Evolutionary conservation across 2,113 vertebrate genomes (phyloP).

Genomic region (Poeciliopsis occidentalis): DNA sequence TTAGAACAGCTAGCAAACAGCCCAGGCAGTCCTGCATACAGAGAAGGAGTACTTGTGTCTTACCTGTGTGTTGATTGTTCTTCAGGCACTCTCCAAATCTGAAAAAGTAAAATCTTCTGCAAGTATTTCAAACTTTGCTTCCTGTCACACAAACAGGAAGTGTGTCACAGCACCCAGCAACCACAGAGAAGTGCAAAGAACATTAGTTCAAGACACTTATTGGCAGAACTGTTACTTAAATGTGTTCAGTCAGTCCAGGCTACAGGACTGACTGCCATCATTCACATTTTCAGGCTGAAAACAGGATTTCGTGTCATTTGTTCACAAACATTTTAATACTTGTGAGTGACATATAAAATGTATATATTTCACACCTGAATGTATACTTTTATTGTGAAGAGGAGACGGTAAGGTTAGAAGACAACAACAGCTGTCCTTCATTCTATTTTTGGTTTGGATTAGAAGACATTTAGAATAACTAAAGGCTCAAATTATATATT

Average conservation of each 20-base stretch:
- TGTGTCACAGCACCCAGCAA: not conserved
- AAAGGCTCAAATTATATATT: too few species aligned
- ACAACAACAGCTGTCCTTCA: too few species aligned
- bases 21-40: not conserved
- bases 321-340: too few species aligned
- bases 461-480: too few species aligned
- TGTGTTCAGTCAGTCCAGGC: not conserved
- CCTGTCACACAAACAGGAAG: not conserved
- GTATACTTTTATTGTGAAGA: too few species aligned
- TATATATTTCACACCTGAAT: too few species aligned
- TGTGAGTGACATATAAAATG: too few species aligned
- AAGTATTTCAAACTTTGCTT: not conserved
- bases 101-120: not conserved
- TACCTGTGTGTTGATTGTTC: not conserved
- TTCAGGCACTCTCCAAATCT: not conserved
- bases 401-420: too few species aligned
- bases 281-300: too few species aligned
- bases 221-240: not conserved
- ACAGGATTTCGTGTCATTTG: too few species aligned
- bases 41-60: not conserved
- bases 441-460: too few species aligned
- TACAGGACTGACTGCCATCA: too few species aligned
- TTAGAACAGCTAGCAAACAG: not conserved
- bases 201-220: not conserved
- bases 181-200: not conserved